Percentiles rank a stretch among this genome's conserved stretches.
Evolutionary conservation across 2,797 vertebrate species (phyloP).

Genomic region (Phoxinus dragarum): DNA sequence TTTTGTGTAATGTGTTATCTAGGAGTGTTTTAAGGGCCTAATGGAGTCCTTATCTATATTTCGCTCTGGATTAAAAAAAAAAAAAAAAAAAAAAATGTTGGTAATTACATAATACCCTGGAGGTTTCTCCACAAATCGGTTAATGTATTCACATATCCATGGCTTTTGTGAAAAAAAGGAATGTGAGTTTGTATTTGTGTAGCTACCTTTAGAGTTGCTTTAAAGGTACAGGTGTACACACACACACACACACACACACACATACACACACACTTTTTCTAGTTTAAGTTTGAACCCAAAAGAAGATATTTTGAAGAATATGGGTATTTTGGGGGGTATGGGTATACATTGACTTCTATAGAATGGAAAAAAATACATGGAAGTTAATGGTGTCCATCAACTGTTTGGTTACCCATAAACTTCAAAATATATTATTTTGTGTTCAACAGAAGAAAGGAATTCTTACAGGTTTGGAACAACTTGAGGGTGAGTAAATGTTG

Average conservation of each 20-base stretch:
- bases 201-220: neutral
- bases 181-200: conserved; percentile 12
- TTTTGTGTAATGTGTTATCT: conserved; percentile 71
- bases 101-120: conserved; percentile 72
- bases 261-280: neutral
- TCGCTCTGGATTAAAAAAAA: conserved; percentile 65
- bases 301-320: no score
- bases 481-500: no score
- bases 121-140: conserved; percentile 67
- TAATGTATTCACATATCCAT: conserved; percentile 66
- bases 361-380: no score
- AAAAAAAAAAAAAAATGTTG: conserved; percentile 52
- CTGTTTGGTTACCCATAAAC: no score
- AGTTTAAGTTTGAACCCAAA: neutral
- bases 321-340: no score
- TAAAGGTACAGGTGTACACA: neutral
- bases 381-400: no score
- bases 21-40: conserved; percentile 79
- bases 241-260: no score
- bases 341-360: no score
- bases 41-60: conserved; percentile 83
- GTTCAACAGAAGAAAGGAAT: neutral
- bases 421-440: no score
- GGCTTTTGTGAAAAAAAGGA: conserved; percentile 37
- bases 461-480: neutral